Evolutionary conservation across 2,113 vertebrate species (phyloP).

Genomic region (Megaptera novaeangliae): DNA sequence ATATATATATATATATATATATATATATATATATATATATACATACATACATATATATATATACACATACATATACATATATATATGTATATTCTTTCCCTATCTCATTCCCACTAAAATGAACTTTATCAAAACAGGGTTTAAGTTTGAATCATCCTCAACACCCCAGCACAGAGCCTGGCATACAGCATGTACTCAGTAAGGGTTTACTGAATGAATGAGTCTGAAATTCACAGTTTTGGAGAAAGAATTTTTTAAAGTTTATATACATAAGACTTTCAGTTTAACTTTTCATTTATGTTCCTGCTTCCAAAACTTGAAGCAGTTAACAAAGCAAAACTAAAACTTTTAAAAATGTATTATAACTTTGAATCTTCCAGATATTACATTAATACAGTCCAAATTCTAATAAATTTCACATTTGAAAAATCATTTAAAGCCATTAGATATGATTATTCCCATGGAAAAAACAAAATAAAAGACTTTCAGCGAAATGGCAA

Average conservation of each 20-base stretch:
- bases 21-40: neutral
- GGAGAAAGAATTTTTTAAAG: neutral
- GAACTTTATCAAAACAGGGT: neutral
- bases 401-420: conserved; percentile 32
- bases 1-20: neutral
- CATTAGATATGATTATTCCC: conserved; percentile 2
- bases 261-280: neutral
- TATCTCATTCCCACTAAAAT: neutral
- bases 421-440: conserved; percentile 28
- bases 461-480: neutral
- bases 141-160: neutral
- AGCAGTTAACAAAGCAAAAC: conserved; percentile 19
- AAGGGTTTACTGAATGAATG: neutral
- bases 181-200: neutral
- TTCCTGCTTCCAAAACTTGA: conserved; percentile 4
- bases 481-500: neutral
- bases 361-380: neutral
- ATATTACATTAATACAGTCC: neutral
- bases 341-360: neutral
- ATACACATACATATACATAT: neutral
- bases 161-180: neutral
- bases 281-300: conserved; percentile 8
- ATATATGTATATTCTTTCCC: neutral
- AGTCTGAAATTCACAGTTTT: neutral
- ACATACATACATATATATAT: neutral